A percentile compares a stretch with the other conserved stretches of the same genome.
Evolutionary conservation across 2,888 invertebrate species (phyloP).

Genomic region (Drosophila peninsularis): DNA sequence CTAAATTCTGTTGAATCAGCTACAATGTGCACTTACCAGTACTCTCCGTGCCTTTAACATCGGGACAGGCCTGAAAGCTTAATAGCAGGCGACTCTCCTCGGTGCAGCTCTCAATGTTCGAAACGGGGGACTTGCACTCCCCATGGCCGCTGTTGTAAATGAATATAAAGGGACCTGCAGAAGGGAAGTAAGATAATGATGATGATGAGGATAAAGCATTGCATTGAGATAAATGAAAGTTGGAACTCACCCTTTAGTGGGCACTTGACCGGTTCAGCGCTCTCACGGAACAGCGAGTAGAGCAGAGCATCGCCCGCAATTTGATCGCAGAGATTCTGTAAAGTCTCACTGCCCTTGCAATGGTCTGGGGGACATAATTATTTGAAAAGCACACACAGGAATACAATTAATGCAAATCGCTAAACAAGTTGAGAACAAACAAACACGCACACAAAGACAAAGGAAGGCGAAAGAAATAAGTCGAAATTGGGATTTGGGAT

Average conservation of each 20-base stretch:
- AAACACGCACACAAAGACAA: slow-evolving; percentile 57
- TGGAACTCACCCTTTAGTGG: slow-evolving; percentile 87
- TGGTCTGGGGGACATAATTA: slow-evolving; percentile 85
- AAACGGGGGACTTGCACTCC: slow-evolving; percentile 94
- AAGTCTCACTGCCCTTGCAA: slow-evolving; percentile 87
- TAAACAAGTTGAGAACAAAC: slow-evolving; percentile 53
- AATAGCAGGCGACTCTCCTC: slow-evolving; percentile 95
- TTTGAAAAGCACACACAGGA: slow-evolving; percentile 82
- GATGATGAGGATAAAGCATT: slow-evolving; percentile 4
- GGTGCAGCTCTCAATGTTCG: slow-evolving; percentile 96
- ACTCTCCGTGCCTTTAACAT: slow-evolving; percentile 95
- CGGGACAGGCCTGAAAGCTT: slow-evolving; percentile 97
- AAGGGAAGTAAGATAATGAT: neutral
- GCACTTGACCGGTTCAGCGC: slow-evolving; percentile 94
- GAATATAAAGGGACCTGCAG: slow-evolving; percentile 90
- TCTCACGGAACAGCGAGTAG: slow-evolving; percentile 95
- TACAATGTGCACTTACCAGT: slow-evolving; percentile 88
- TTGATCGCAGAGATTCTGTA: slow-evolving; percentile 92
- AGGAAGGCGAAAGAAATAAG: slow-evolving; percentile 29
- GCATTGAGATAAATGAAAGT: slow-evolving; percentile 25
- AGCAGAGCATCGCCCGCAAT: slow-evolving; percentile 95
- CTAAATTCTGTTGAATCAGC: neutral
- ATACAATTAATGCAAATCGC: slow-evolving; percentile 84
- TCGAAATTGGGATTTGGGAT: slow-evolving; percentile 38
- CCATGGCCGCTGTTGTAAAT: slow-evolving; percentile 96